Evolutionary conservation across 2,888 invertebrate species (phyloP).

Genomic region (Caenorhabditis sp.): DNA sequence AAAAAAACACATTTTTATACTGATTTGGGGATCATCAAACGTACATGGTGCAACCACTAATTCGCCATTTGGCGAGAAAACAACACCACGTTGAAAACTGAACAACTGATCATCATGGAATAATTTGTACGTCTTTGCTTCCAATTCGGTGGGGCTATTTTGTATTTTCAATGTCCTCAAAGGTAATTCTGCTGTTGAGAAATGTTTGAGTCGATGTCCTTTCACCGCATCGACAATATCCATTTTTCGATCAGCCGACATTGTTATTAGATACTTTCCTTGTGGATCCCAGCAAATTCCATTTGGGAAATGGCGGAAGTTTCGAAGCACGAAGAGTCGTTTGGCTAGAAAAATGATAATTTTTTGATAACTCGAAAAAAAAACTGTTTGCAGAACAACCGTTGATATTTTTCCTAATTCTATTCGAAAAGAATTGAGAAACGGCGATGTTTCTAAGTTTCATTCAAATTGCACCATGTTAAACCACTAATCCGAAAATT

Average conservation of each 20-base stretch:
- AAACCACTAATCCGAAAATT: too few relatives aligned
- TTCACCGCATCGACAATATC: slow-evolving; percentile 66
- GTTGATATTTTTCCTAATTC: too few relatives aligned
- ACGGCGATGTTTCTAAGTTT: too few relatives aligned
- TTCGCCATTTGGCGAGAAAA: slow-evolving; percentile 90
- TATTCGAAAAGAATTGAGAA: too few relatives aligned
- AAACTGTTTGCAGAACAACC: too few relatives aligned
- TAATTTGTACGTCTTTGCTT: slow-evolving; percentile 73
- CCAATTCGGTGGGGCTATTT: slow-evolving; percentile 7
- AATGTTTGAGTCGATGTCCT: slow-evolving; percentile 54
- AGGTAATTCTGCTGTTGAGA: slow-evolving; percentile 42
- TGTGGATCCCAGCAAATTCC: slow-evolving; percentile 69
- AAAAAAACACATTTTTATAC: slow-evolving; percentile 2
- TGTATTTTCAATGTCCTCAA: slow-evolving; percentile 2
- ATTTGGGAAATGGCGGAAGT: slow-evolving; percentile 64
- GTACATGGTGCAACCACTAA: slow-evolving; percentile 86
- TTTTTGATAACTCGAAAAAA: too few relatives aligned
- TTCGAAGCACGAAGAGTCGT: slow-evolving; percentile 47
- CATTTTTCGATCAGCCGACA: slow-evolving; percentile 67
- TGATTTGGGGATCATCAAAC: slow-evolving; percentile 15
- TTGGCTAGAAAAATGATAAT: slow-evolving; percentile 47
- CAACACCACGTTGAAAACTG: slow-evolving; percentile 88
- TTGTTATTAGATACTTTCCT: slow-evolving; percentile 62
- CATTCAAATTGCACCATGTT: too few relatives aligned
- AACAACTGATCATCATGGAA: slow-evolving; percentile 92